Base-by-base conservation (phyloP, 1,140 invertebrate genomes). In the Macrosteles quadrilineatus region DNA sequence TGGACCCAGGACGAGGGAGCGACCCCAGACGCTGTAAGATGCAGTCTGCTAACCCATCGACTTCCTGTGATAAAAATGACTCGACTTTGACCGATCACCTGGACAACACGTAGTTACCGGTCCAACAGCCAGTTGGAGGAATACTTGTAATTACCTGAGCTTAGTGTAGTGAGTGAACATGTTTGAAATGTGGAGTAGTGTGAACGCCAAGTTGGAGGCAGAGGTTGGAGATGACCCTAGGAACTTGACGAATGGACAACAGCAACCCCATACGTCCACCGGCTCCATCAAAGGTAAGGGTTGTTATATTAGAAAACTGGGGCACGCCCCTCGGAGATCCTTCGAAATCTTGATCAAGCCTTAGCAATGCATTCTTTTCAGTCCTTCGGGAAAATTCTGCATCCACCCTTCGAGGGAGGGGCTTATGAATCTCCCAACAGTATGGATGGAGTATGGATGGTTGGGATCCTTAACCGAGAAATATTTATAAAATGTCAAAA, bases 151-250 rank as follows among this genome's bases (percentile, higher is more conserved):
- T n/a, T 64, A 32, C 19, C 27, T 14, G 6, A 27, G 6, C 23
- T 64, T 1, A 31, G 31, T 32, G 27, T 9, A 32, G 17, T 29
- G 29, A 43, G 36, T 43, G 47, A 71, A 63, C 36, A 75, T 75
- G 74, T 73, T 73, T 50, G 74, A 75, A 69, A 75, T 75, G 74
- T 75, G 74, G 74, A 75, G 67, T 47, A 67, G 64, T 27, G 73
- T 74, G 19, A 68, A 71, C 53, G 69, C 73, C 32, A 74, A 74
- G 66, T 27, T 73, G 72, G 73, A 75, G 21, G 25, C 31, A n/a
- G 63, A 67, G 19, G 50, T 30, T 1, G 47, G 67, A 21, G 66
- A 72, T 12, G 63, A 69, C 9, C 21, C 55, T 11, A 65, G 66
- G 21, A 40, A 21, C 12, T 32, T 32, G 2, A 64, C 70, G 19